Evolutionary conservation across 2,113 vertebrate species (phyloP), one percentile per base, ranked within the genome.

Genomic region (Phasianus colchicus): DNA sequence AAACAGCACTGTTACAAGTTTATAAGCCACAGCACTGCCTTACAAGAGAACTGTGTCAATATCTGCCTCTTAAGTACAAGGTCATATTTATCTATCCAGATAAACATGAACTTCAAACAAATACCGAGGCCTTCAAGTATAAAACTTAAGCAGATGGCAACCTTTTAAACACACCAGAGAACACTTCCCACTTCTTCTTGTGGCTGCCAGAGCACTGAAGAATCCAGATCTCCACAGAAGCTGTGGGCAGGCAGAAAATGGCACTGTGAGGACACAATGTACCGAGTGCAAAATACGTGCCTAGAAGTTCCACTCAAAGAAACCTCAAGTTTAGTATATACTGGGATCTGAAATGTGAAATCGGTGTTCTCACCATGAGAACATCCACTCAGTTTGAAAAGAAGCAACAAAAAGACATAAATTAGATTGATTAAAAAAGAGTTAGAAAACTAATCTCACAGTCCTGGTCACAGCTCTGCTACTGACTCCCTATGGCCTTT

Each of bases 81-180:
- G 92, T 90, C 70, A 40, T 93, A 88, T 95, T 94, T 97, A 83
- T 80, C 83, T 57, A 92, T 75, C 65, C 73, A 96, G 91, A 91
- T 86, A 95, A 95, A 91, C 3, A 7, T 24, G 36, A 75, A 83
- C 40, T 91, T 88, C 85, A 93, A 94, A 91, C 91, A 92, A 76
- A 90, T 83, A 83, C 19, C 6, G 38, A 92, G 79, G 40, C 90
- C 72, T 67, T 60, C 8, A 66, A 91, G 47, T 47, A 69, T 27
- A 91, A 77, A 83, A 72, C 48, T 65, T 11, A 75, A 65, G 69
- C 34, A 82, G 43, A 82, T 85, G 52, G 18, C 30, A 91, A 82
- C 18, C 1, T 13, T 40, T 89, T 86, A 72, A 78, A 52, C 17
- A 15, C 2, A 61, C 5, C 13, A 4, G 45, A 63, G 54, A 76